Base-by-base conservation (phyloP, 35 echinoderm and acorn worm genomes). In the Apostichopus californicus region DNA sequence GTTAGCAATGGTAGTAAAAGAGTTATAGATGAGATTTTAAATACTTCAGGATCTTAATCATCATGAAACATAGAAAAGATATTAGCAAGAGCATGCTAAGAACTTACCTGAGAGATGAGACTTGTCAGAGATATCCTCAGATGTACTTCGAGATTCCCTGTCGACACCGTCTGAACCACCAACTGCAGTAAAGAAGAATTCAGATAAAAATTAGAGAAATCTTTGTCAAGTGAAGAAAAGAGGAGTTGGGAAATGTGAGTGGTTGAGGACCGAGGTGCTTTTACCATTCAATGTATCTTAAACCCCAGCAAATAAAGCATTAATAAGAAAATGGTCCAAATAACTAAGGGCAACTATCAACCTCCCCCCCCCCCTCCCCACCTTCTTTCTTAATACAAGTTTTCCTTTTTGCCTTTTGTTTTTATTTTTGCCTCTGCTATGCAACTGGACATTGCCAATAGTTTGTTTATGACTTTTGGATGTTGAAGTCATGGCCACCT, bases 71-170 rank as follows among this genome's bases (percentile, higher is more conserved):
- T 46, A 46, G 34, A 46, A 46, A 46, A 46, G 34, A 46, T 46
- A 0, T 46, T 2, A 46, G 34, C 34, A 46, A 46, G 34, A 46
- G 3, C 34, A 46, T 46, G 10, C 6, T 25, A 79, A 3, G 22
- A 22, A 22, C 18, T 59, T 21, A 87, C 86, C 86, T 87, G 86
- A 87, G 6, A 87, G 9, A 87, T 87, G 86, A 11, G 86, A 87
- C 64, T 87, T 87, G 6, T 87, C 86, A 68, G 86, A 87, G 5
- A 87, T 58, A 87, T 87, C 86, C 20, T 87, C 86, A 63, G 86
- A 87, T 21, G 86, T 87, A 87, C 86, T 87, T 63, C 86, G 57
- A 52, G 86, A 87, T 87, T 87, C 86, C 59, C 54, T 58, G 23
- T 87, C 86, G 0, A 34, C 57, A 68, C 52, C 52, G 6, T 87